phyloP scores from a whole-genome alignment of 2,888 invertebrate genomes.

The Encarsia formosa region DNA sequence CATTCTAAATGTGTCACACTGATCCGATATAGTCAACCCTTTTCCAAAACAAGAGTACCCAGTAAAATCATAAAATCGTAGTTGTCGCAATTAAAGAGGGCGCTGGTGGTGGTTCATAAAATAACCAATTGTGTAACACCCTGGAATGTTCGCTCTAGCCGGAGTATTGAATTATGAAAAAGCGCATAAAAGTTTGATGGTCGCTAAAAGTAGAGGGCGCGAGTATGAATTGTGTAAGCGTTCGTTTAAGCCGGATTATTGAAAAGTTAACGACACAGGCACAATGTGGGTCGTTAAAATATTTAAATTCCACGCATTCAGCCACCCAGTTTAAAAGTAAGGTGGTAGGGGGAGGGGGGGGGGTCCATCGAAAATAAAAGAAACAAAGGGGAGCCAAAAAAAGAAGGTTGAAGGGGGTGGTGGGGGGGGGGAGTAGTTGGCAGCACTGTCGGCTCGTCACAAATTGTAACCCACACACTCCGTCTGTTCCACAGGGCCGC shows the following conservation, averaged over 20 bases:
- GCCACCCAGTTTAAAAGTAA: conserved; percentile 12
- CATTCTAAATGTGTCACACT: too few species aligned
- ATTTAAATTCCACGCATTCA: conserved; percentile 20
- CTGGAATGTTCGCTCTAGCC: too few species aligned
- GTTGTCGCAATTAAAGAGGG: too few species aligned
- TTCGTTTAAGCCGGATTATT: not conserved
- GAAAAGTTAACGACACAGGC: not conserved
- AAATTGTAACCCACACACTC: conserved; percentile 25
- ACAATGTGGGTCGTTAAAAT: not conserved
- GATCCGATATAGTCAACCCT: too few species aligned
- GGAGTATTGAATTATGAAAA: too few species aligned
- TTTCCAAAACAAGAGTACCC: too few species aligned
- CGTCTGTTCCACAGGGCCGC: conserved; percentile 43
- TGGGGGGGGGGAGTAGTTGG: conserved; percentile 7
- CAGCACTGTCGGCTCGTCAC: conserved; percentile 14
- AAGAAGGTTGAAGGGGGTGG: not conserved
- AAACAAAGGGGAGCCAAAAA: conserved; percentile 21
- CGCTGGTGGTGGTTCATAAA: too few species aligned
- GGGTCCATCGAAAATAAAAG: conserved; percentile 14
- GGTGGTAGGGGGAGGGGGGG: not conserved
- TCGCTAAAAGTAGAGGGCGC: too few species aligned
- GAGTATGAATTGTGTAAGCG: too few species aligned
- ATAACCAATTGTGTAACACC: too few species aligned
- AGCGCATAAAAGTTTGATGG: too few species aligned
- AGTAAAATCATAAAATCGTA: too few species aligned